Conservation (phyloP, 1,140 invertebrate species). For the Arion vulgaris region DNA sequence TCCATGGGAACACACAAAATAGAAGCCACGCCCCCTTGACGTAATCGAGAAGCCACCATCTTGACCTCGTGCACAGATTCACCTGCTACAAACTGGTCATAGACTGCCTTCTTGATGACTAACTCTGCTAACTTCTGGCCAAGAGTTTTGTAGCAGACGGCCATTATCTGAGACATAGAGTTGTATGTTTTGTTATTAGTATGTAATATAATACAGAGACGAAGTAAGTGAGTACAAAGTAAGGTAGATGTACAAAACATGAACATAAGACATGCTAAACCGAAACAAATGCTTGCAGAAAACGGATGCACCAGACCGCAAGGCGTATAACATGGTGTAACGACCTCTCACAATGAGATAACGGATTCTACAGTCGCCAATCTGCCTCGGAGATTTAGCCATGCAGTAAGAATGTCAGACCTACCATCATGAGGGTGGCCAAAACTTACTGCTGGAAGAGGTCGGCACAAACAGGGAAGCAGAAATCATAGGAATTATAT, state of each 20-base stretch:
- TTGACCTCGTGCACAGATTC: slow-evolving; percentile 41
- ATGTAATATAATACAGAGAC: neutral
- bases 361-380: no score
- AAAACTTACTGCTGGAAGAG: no score
- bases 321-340: no score
- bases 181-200: slow-evolving; percentile 57
- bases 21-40: slow-evolving; percentile 76
- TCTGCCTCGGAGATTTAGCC: no score
- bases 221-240: neutral
- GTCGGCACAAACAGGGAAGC: no score
- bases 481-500: no score
- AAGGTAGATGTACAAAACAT: neutral
- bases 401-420: no score
- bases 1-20: slow-evolving; percentile 94
- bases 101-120: slow-evolving; percentile 95
- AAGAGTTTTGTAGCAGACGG: slow-evolving; percentile 82
- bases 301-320: no score
- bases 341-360: no score
- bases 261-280: no score
- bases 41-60: neutral
- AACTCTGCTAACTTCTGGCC: slow-evolving; percentile 88
- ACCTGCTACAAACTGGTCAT: slow-evolving; percentile 93
- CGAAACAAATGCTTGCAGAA: no score
- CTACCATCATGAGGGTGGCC: no score
- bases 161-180: slow-evolving; percentile 89